Evolutionary conservation across 2,113 vertebrate species (phyloP).

Genomic region (Fulica atra): DNA sequence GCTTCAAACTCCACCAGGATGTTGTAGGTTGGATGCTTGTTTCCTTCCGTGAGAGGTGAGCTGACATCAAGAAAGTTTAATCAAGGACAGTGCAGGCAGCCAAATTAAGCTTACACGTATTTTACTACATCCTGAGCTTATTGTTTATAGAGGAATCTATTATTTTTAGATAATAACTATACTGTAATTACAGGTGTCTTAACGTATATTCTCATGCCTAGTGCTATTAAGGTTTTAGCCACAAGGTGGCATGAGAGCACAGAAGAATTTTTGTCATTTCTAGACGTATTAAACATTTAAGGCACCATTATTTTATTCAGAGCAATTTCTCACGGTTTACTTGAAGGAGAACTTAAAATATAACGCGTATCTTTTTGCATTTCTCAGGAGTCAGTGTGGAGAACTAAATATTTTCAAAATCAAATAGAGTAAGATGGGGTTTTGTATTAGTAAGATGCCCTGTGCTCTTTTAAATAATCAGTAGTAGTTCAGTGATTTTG

Average conservation of each 20-base stretch:
- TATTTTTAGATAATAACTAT: background rate
- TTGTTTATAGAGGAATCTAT: background rate
- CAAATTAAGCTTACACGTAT: background rate
- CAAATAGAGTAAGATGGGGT: background rate
- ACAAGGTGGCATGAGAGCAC: constrained; percentile 52
- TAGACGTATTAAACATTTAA: background rate
- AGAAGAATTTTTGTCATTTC: background rate
- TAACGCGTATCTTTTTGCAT: background rate
- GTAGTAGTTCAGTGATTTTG: background rate
- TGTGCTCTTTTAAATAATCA: background rate
- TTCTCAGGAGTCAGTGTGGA: background rate
- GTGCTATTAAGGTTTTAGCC: constrained; percentile 12
- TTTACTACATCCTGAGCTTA: background rate
- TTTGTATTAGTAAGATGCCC: background rate
- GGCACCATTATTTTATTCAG: background rate
- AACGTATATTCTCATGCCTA: background rate
- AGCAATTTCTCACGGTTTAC: background rate
- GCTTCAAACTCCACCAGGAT: background rate
- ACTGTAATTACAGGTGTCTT: background rate
- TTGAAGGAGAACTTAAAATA: background rate
- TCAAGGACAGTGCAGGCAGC: background rate
- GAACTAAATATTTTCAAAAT: background rate
- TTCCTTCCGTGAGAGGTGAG: background rate
- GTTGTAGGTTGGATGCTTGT: background rate
- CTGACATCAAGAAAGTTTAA: background rate